phyloP scores from a whole-genome alignment of 2,888 invertebrate genomes.

The Plagiodera versicolora region DNA sequence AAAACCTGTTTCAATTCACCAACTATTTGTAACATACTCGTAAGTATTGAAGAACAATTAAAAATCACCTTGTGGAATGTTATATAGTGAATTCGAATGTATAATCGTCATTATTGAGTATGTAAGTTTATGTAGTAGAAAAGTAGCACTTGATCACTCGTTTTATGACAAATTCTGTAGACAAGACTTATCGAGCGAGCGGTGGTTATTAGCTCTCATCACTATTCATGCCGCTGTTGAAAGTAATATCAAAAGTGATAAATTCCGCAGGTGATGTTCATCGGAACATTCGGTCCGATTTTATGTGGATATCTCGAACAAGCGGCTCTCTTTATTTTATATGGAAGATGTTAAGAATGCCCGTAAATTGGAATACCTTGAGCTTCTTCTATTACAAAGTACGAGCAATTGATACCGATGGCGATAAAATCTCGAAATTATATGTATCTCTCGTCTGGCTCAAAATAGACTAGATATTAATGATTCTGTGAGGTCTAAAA shows the following conservation, averaged over 20 bases:
- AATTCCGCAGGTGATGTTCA: conserved; percentile 44
- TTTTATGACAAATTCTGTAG: conserved; percentile 11
- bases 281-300: conserved; percentile 43
- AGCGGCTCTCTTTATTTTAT: conserved; percentile 47
- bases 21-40: no score
- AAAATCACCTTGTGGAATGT: no score
- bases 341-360: conserved; percentile 30
- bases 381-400: conserved; percentile 41
- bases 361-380: conserved; percentile 47
- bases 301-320: conserved; percentile 47
- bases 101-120: background rate
- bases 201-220: conserved; percentile 18
- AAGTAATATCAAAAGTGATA: conserved; percentile 39
- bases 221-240: conserved; percentile 31
- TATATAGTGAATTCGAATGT: background rate
- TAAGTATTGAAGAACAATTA: no score
- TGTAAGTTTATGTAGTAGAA: no score
- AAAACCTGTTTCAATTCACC: no score
- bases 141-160: background rate
- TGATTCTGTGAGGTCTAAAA: conserved; percentile 24
- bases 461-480: conserved; percentile 36
- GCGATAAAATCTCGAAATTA: conserved; percentile 39
- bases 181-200: conserved; percentile 18
- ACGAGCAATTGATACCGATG: conserved; percentile 26
- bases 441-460: conserved; percentile 23